Evolutionary conservation across 35 echinoderm and acorn worm species (phyloP).

Genomic region (Apostichopus parvimensis): DNA sequence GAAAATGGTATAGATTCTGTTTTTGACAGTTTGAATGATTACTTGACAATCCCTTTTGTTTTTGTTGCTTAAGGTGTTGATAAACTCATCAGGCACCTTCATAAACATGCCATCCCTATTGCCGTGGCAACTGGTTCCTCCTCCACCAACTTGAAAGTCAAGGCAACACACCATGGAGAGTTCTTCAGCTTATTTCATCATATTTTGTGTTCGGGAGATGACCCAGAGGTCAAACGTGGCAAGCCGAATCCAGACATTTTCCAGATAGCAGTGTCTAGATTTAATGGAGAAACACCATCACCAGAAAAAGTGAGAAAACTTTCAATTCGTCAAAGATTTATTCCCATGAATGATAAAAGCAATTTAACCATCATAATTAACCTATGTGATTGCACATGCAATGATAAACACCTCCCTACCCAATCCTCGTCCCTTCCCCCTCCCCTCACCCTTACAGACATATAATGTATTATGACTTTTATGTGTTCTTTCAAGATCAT

Average conservation of each 20-base stretch:
- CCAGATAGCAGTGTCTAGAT: constrained; percentile 64
- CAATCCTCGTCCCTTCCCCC: no score
- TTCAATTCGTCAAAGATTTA: neutral
- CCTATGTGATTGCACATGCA: no score
- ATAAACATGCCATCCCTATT: constrained; percentile 85
- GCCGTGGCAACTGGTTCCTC: constrained; percentile 88
- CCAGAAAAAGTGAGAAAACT: constrained; percentile 64
- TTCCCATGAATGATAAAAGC: no score
- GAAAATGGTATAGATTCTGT: no score
- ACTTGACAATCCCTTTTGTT: neutral
- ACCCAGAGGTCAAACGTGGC: constrained; percentile 86
- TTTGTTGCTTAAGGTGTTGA: constrained; percentile 68
- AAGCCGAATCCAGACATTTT: constrained; percentile 91
- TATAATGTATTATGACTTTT: no score
- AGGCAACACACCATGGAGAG: constrained; percentile 77
- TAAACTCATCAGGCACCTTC: constrained; percentile 84
- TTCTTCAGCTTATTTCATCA: constrained; percentile 95
- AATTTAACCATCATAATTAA: no score
- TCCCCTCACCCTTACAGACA: no score
- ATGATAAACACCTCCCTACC: no score
- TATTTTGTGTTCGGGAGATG: constrained; percentile 86
- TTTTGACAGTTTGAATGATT: no score
- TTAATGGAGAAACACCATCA: constrained; percentile 63
- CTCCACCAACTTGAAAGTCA: constrained; percentile 56
- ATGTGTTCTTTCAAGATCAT: no score